Evolutionary conservation across 1,140 invertebrate genomes (phyloP).

Genomic region (Drosophila asahinai): DNA sequence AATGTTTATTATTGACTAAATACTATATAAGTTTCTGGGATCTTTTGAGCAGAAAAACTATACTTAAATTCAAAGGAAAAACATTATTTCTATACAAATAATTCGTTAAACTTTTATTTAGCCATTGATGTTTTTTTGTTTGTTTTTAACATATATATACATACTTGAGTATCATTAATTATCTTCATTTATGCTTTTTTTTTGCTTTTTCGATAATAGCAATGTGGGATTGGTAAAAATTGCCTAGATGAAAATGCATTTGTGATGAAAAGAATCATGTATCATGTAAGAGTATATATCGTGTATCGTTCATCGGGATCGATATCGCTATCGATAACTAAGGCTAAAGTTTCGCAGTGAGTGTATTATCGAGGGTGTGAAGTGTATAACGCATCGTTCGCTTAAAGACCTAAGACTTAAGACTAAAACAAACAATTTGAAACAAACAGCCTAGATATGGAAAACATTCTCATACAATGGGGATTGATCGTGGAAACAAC

Average conservation of each 20-base stretch:
- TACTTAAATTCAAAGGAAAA: background rate
- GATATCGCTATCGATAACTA: slow-evolving; percentile 49
- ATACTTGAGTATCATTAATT: slow-evolving; percentile 76
- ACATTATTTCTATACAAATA: slow-evolving; percentile 17
- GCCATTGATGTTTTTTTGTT: slow-evolving; percentile 69
- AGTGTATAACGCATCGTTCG: slow-evolving; percentile 74
- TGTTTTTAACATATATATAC: slow-evolving; percentile 40
- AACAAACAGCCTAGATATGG: slow-evolving; percentile 77
- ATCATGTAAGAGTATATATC: slow-evolving; percentile 32
- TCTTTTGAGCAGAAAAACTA: background rate
- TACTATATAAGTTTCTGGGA: background rate
- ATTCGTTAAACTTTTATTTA: slow-evolving; percentile 72
- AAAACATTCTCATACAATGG: slow-evolving; percentile 47
- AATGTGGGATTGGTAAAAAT: slow-evolving; percentile 38
- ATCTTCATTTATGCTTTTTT: slow-evolving; percentile 29
- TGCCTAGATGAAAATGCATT: slow-evolving; percentile 70
- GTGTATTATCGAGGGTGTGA: slow-evolving; percentile 35
- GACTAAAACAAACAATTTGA: slow-evolving; percentile 78
- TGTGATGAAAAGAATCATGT: slow-evolving; percentile 37
- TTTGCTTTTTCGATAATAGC: slow-evolving; percentile 44
- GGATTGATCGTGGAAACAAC: slow-evolving; percentile 49
- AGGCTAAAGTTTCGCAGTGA: slow-evolving; percentile 54
- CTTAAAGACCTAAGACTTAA: slow-evolving; percentile 74
- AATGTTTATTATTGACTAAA: too few species aligned
- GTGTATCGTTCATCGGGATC: slow-evolving; percentile 35